These are phyloP conservation scores for Oscarella lobularis DNA, from an alignment of 37 sponge, comb jelly and placozoan species.

Conservation along the genomic window DNA sequence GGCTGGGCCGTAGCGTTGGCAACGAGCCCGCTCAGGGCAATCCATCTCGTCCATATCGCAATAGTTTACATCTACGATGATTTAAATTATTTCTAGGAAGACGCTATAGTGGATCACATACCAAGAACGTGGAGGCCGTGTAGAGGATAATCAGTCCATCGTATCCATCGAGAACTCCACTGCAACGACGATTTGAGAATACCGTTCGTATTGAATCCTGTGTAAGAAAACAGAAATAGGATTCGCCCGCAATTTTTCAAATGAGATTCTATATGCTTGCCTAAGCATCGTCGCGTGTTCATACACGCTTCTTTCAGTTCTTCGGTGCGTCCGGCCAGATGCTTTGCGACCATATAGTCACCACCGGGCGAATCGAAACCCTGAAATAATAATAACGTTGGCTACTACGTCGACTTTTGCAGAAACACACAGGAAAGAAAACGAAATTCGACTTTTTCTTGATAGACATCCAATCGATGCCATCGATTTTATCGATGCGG, in stretches of 20 bases:
- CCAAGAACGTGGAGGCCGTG: neutral
- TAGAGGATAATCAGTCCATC: neutral
- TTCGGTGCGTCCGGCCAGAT: neutral
- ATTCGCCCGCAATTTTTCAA: neutral
- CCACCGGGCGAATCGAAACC: neutral
- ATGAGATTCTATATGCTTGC: neutral
- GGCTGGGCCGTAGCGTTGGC: constrained; percentile 26
- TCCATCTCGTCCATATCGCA: constrained; percentile 22
- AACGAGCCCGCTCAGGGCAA: constrained; percentile 40
- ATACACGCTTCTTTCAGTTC: neutral
- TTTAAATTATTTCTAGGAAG: neutral
- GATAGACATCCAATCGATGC: neutral
- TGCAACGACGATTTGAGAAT: neutral
- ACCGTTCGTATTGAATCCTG: neutral
- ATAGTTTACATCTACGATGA: constrained; percentile 38
- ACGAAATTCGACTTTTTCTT: neutral
- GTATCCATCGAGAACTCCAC: neutral
- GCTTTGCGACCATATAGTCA: neutral
- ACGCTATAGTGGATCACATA: neutral
- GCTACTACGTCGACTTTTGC: neutral
- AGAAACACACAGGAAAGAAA: neutral
- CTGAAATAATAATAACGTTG: neutral
- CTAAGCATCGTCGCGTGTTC: neutral
- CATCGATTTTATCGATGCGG: neutral
- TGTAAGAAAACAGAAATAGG: neutral